phyloP scores from a whole-genome alignment of 2,888 invertebrate genomes.

The Xestia xanthographa region DNA sequence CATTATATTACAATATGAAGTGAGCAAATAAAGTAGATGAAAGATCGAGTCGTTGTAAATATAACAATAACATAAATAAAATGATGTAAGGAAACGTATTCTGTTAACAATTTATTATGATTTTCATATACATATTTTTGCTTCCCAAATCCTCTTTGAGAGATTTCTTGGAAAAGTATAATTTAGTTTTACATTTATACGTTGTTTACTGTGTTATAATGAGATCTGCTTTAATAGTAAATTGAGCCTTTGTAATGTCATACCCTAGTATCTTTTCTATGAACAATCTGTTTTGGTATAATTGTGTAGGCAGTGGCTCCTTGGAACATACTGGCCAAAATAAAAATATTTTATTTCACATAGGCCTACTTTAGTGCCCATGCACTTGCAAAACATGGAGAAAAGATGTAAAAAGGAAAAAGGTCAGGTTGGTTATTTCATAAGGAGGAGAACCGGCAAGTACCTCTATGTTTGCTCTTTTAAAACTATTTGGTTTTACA shows the following conservation, averaged over 20 bases:
- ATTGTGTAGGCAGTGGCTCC: not conserved
- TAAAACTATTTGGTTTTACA: not conserved
- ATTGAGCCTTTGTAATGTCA: not conserved
- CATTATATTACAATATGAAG: slow-evolving; percentile 2
- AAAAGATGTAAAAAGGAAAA: not conserved
- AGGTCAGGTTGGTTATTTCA: not conserved
- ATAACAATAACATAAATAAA: slow-evolving; percentile 9
- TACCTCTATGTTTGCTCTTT: not conserved
- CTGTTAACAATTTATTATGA: slow-evolving; percentile 21
- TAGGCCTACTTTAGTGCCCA: not conserved
- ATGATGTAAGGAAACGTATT: not conserved
- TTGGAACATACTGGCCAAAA: not conserved
- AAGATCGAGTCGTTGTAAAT: slow-evolving; percentile 14
- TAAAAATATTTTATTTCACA: not conserved
- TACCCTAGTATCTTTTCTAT: not conserved
- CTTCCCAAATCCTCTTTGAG: not conserved
- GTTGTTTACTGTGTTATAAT: slow-evolving; percentile 3
- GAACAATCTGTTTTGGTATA: not conserved
- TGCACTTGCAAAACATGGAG: not conserved
- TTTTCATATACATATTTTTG: slow-evolving; percentile 2
- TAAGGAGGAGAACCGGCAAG: not conserved
- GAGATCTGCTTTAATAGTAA: not conserved
- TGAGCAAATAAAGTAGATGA: slow-evolving; percentile 11
- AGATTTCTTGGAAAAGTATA: slow-evolving; percentile 12
- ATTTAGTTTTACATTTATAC: not conserved